Base-by-base conservation (phyloP, 2,113 vertebrate species). In the Prietella phreatophila region DNA sequence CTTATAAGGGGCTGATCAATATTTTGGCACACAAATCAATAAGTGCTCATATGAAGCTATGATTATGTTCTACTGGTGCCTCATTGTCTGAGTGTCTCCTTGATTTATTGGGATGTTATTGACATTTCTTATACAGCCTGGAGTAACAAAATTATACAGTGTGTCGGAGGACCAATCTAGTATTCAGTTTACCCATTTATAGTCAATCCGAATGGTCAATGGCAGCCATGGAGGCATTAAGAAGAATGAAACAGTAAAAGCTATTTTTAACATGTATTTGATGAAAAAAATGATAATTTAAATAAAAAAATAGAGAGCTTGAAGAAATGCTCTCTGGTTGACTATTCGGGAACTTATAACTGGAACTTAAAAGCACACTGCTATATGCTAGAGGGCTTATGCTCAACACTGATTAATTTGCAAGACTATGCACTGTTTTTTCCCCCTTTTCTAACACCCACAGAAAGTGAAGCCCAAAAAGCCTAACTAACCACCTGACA, bases 21-120 rank as follows among this genome's bases (percentile, higher is more conserved):
- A 69, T 69, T 67, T 14, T 78, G 73, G 56, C 85, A 80, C n/a
- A 27, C 33, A 33, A 79, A 86, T 86, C 71, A 79, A 8, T 67
- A 55, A 30, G 55, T n/a, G 55, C 55, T 76, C 36, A 47, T 61
- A 85, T 60, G 39, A 78, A 22, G 17, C 69, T 60, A 47, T 85
- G 58, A 86, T 67, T 33, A 55, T 20, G 4, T 27, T 80, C 76
- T 81, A 60, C 20, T 65, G 56, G 58, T 86, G 73, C 42, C 53
- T 73, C 53, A 33, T 42, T 58, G 55, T 82, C 55, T 58, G 33
- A 42, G 25, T n/a, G 61, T 73, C 76, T 75, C 11, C 55, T 87
- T 67, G 76, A 56, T 50, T n/a, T n/a, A 83, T 27, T 42, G 84
- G 58, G 14, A 55, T 76, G 19, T 53, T 83, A 50, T 20, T 61